These are phyloP conservation scores for Synodontis membranacea DNA, from an alignment of 2,113 vertebrate genomes.

Conservation along the genomic window DNA sequence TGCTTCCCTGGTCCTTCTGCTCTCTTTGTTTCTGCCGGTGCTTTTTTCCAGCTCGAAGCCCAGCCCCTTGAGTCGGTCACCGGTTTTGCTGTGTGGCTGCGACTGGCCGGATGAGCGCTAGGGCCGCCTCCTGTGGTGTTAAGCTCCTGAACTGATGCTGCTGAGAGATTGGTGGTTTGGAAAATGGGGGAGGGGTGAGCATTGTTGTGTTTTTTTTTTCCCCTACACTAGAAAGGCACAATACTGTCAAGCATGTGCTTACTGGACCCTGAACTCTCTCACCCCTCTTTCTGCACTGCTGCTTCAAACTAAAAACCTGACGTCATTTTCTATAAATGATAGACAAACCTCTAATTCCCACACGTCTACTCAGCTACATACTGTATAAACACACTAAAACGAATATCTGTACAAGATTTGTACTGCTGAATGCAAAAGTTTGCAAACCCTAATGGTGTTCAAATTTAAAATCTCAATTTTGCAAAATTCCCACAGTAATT, in stretches of 20 bases:
- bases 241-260: slow-evolving; percentile 42
- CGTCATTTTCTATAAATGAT: not conserved
- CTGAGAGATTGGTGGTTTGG: slow-evolving; percentile 31
- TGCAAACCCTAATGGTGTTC: not conserved
- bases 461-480: not conserved
- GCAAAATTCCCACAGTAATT: not conserved
- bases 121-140: slow-evolving; percentile 29
- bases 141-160: slow-evolving; percentile 35
- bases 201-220: not conserved
- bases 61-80: slow-evolving; percentile 27
- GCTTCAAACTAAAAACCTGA: not conserved
- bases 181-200: slow-evolving; percentile 36
- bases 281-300: not conserved
- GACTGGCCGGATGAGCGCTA: slow-evolving; percentile 12
- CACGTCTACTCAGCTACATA: not conserved
- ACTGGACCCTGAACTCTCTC: slow-evolving; percentile 31
- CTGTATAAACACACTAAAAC: not conserved
- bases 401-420: not conserved
- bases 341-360: not conserved
- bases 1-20: slow-evolving; percentile 39
- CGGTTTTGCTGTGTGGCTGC: not conserved
- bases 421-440: not conserved
- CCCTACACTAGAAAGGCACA: slow-evolving; percentile 33
- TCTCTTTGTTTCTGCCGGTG: slow-evolving; percentile 25
- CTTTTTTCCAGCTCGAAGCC: slow-evolving; percentile 38